Conservation (phyloP, 1,140 invertebrate genomes). For the Papilio aristodemus region DNA sequence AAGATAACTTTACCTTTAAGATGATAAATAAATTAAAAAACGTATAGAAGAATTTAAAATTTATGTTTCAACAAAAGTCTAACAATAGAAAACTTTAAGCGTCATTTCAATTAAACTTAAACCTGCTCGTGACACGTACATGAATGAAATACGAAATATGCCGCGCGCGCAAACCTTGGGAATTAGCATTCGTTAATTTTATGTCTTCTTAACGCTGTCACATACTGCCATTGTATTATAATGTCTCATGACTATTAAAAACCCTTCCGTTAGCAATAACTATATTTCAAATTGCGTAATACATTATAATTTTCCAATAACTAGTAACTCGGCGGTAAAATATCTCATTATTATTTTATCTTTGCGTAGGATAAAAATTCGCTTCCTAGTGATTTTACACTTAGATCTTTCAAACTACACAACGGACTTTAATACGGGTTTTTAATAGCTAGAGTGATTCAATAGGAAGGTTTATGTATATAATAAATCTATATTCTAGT, state of each 20-base stretch:
- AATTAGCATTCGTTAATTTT: constrained; percentile 5
- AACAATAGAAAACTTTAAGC: constrained; percentile 13
- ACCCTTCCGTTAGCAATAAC: background rate
- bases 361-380: no score
- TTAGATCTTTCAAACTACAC: no score
- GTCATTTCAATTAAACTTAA: background rate
- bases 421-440: no score
- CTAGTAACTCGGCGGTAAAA: no score
- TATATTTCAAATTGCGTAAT: background rate
- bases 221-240: constrained; percentile 11
- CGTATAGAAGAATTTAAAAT: background rate
- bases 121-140: background rate
- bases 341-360: no score
- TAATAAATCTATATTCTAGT: no score
- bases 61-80: background rate
- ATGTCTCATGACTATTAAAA: background rate
- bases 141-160: constrained; percentile 20
- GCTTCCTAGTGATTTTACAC: no score
- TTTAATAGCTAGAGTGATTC: no score
- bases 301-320: no score
- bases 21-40: no score
- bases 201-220: constrained; percentile 1
- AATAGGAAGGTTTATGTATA: no score
- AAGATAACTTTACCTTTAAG: no score
- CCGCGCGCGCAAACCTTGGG: constrained; percentile 10